Percentiles rank a stretch among this genome's conserved stretches.
phyloP scores from a whole-genome alignment of 2,888 invertebrate species.

The Mellilla xanthometata region DNA sequence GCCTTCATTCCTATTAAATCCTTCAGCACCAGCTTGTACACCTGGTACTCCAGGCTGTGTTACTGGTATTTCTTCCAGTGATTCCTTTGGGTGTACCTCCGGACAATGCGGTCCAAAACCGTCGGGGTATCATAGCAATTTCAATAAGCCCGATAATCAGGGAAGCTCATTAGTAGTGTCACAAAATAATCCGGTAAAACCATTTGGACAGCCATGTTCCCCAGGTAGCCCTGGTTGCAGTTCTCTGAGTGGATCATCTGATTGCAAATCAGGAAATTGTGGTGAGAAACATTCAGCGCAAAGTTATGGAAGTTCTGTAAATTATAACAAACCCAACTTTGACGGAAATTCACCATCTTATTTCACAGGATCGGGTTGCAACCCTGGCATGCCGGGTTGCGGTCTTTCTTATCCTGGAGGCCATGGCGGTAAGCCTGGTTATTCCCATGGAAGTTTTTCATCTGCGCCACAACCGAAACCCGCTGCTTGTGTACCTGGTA shows the following conservation, averaged over 20 bases:
- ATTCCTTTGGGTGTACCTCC: background rate
- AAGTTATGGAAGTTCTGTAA: background rate
- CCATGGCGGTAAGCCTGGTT: constrained; percentile 1
- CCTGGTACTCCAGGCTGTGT: constrained; percentile 11
- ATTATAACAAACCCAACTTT: constrained; percentile 2
- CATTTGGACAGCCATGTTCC: constrained; percentile 1
- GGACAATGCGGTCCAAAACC: constrained; percentile 2
- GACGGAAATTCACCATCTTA: background rate
- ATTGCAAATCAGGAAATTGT: constrained; percentile 10
- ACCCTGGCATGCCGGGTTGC: constrained; percentile 9
- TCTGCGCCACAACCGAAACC: constrained; percentile 1
- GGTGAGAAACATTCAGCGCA: background rate
- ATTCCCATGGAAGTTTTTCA: constrained; percentile 2
- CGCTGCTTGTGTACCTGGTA: constrained; percentile 7
- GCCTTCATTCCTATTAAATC: background rate
- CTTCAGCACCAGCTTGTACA: constrained; percentile 2
- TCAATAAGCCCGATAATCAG: constrained; percentile 5
- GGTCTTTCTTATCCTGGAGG: background rate
- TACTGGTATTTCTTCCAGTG: background rate
- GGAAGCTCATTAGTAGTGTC: constrained; percentile 5
- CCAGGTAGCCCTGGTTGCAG: constrained; percentile 13
- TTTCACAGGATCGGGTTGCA: constrained; percentile 17
- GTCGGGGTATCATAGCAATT: constrained; percentile 1
- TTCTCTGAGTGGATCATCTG: background rate
- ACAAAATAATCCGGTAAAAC: background rate